Evolutionary conservation across 2,113 vertebrate genomes (phyloP), one percentile per base, ranked within the genome.

Genomic region (Thamnaconus septentrionalis): DNA sequence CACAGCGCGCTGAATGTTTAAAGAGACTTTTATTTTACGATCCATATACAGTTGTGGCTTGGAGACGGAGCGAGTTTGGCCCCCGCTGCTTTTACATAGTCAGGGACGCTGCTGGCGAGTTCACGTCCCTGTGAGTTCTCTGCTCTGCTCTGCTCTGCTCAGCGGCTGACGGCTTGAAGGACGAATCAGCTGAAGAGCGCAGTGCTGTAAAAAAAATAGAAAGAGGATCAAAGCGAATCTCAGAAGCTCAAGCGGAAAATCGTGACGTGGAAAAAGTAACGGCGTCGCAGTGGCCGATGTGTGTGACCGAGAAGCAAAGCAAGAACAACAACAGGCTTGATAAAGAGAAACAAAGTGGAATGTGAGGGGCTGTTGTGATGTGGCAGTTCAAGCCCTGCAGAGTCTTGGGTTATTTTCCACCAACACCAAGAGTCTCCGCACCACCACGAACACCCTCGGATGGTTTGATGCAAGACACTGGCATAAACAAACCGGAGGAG

Each of bases 1-100:
- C 79, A 79, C 78, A 55, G 71, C 53, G 49, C 85, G 65, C 80
- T 89, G 85, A 82, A 91, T 89, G 84, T 89, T 89, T 91, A 85
- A 91, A 87, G 79, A 80, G 80, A 76, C 74, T 87, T 90, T 90
- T 81, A 81, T 84, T 84, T 76, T 68, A 79, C 79, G 63, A 87
- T 88, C 85, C 84, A 90, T 90, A 85, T 87, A 86, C 84, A 87
- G 53, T 43, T 65, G 56, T 64, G 53, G 61, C 56, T 46, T 31
- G 18, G 4, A 1, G 62, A 4, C 3, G 6, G 7, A 63, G 54
- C 76, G 72, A 31, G 18, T 31, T 31, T 2, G 18, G 70, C 12
- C 0, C 59, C 71, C 54, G 61, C 31, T 39, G 60, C 59, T 71
- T 85, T 79, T 88, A 78, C 78, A 88, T 87, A 86, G 80, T 91